Base-by-base conservation (phyloP, 2,797 vertebrate species). In the Pristis pectinata region DNA sequence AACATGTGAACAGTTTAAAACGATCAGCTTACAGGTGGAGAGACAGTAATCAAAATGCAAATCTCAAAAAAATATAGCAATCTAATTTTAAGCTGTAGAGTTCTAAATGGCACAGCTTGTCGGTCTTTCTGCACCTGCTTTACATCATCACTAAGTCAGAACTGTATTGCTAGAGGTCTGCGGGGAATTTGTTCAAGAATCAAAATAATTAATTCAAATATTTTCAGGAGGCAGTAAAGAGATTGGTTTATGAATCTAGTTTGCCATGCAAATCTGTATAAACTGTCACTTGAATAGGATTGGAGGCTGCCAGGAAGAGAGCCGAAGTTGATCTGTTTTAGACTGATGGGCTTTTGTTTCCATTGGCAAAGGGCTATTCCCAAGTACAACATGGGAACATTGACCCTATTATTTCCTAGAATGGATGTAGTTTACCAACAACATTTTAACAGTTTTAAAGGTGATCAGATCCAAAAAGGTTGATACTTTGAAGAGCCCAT, bases 1-100 rank as follows among this genome's bases (percentile, higher is more conserved):
- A 41, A 67, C 61, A 67, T n/a, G 22, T n/a, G 64, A 2, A 9
- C 41, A 41, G n/a, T 22, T 91, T 67, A 67, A 41, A 91, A 41
- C 3, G n/a, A 67, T 67, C 64, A 91, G 37, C 41, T 67, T 67
- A n/a, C 59, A 37, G 87, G 87, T 91, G 61, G 41, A 91, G 61
- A 91, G 64, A 91, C n/a, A 91, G 87, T 61, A 67, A 67, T 91
- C 61, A 67, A 91, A 91, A 91, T 41, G 59, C n/a, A 41, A 91
- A 91, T 91, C 83, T 91, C 87, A 64, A 91, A 67, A 64, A 59
- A 41, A 67, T 22, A 59, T 89, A 61, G 59, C 87, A 67, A 91
- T 87, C 87, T 67, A 91, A 61, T 41, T 91, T 67, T 91, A 49
- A 91, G 87, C 87, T 67, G 61, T 64, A 41, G 85, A 37, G 61